Evolutionary conservation across 2,888 invertebrate genomes (phyloP).

Genomic region (Sinotaia quadrata): DNA sequence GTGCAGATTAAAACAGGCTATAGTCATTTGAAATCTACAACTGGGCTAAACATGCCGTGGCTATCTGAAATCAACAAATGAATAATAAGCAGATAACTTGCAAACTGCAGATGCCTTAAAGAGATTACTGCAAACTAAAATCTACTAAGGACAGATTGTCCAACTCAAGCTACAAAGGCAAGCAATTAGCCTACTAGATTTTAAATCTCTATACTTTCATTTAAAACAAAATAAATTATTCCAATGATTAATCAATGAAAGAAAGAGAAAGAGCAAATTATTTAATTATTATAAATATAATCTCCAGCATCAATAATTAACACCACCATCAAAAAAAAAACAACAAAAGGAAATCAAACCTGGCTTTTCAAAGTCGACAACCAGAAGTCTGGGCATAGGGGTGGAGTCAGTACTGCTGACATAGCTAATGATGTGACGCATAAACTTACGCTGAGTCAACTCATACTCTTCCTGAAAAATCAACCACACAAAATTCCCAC

Average conservation of each 20-base stretch:
- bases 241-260: neutral
- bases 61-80: too few relatives aligned
- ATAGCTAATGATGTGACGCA: constrained; percentile 58
- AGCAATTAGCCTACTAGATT: too few relatives aligned
- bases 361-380: constrained; percentile 60
- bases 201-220: neutral
- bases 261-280: neutral
- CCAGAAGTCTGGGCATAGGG: constrained; percentile 58
- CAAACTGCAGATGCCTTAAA: too few relatives aligned
- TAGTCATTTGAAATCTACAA: too few relatives aligned
- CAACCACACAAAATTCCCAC: neutral
- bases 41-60: too few relatives aligned
- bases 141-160: too few relatives aligned
- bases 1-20: too few relatives aligned
- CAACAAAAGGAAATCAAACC: too few relatives aligned
- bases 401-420: constrained; percentile 48
- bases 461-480: constrained; percentile 65
- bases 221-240: neutral
- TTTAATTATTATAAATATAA: neutral
- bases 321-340: too few relatives aligned
- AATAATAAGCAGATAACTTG: too few relatives aligned
- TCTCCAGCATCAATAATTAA: too few relatives aligned
- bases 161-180: neutral
- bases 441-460: constrained; percentile 69
- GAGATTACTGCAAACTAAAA: too few relatives aligned